Base-by-base conservation (phyloP, 2,113 vertebrate genomes). In the Cariama cristata region DNA sequence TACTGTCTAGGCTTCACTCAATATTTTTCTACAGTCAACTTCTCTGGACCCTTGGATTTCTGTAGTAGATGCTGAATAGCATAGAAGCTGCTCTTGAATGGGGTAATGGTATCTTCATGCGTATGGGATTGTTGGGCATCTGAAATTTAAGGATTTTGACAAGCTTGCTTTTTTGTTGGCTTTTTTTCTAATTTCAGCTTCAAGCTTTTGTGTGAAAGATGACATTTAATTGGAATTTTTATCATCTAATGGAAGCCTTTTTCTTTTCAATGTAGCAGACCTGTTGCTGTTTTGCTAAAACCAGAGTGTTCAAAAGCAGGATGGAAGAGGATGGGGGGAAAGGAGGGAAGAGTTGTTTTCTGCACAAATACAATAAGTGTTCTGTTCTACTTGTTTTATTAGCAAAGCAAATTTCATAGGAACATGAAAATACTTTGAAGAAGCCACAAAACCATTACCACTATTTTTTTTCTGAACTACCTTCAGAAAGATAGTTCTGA, bases 121-220 rank as follows among this genome's bases (percentile, higher is more conserved):
- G 2, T 33, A 10, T 23, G 12, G 35, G 33, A 75, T 44, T 66
- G 59, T 56, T 66, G 30, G 56, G 38, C 35, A 23, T 73, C 30
- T 90, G 45, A 81, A 69, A 62, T 64, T 5, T 68, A 56, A 58
- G 56, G 52, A 60, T 38, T 75, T 88, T 82, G 7, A 67, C 1
- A 0, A 0, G 0, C 4, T 35, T 38, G 38, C 38, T 55, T n/a
- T 77, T 59, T 83, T 7, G 17, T 42, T 68, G 20, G 12, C 9
- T 52, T 67, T 38, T 71, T 35, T 8, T 5, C 49, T 9, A 15
- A 9, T 30, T 90, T 85, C 33, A 14, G 18, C n/a, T 73, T 95
- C 56, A 60, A 77, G 40, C 8, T 77, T 92, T 33, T 62, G 4
- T 66, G 21, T 55, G 79, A 81, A 85, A 77, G 35, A 30, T n/a